Percentiles rank a stretch among this genome's conserved stretches.
These are phyloP conservation scores for Psephotus haematonotus DNA, from an alignment of 2,113 vertebrate genomes.

Conservation along the genomic window DNA sequence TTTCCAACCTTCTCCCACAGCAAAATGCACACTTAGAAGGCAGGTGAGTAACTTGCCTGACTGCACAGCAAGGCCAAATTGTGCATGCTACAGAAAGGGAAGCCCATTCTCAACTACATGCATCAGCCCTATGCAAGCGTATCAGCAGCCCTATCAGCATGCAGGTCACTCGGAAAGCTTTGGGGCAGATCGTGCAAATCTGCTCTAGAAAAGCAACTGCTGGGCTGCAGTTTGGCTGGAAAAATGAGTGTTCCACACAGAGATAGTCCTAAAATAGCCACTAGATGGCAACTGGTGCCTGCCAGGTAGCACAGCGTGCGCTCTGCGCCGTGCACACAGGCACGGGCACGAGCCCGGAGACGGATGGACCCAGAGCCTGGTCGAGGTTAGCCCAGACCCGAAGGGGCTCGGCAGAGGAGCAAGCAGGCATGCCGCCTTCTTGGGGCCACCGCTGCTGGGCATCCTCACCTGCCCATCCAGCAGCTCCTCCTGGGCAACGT, in stretches of 20 bases:
- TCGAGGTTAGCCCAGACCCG: rapidly evolving
- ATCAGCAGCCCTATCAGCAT: too few species aligned
- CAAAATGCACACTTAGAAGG: background rate
- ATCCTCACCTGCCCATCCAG: background rate
- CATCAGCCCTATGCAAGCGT: background rate
- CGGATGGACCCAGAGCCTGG: background rate
- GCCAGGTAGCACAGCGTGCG: background rate
- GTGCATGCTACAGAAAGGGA: too few species aligned
- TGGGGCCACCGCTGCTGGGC: background rate
- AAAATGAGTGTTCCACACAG: background rate
- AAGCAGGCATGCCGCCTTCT: rapidly evolving
- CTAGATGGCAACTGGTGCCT: conserved; percentile 57
- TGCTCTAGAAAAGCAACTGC: background rate
- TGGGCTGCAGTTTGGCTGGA: rapidly evolving
- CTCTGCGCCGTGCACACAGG: rapidly evolving
- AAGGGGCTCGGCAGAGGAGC: background rate
- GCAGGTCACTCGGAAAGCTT: background rate
- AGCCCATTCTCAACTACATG: rapidly evolving
- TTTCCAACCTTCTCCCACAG: background rate
- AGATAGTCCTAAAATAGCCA: background rate
- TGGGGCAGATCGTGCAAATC: background rate
- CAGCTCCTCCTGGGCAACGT: background rate
- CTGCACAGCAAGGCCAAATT: background rate
- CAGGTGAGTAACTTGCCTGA: too few species aligned
- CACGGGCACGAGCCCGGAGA: rapidly evolving